Percentiles rank a stretch among this genome's conserved stretches.
phyloP scores from a whole-genome alignment of 2,113 vertebrate species.

The Hiodon tergisus region DNA sequence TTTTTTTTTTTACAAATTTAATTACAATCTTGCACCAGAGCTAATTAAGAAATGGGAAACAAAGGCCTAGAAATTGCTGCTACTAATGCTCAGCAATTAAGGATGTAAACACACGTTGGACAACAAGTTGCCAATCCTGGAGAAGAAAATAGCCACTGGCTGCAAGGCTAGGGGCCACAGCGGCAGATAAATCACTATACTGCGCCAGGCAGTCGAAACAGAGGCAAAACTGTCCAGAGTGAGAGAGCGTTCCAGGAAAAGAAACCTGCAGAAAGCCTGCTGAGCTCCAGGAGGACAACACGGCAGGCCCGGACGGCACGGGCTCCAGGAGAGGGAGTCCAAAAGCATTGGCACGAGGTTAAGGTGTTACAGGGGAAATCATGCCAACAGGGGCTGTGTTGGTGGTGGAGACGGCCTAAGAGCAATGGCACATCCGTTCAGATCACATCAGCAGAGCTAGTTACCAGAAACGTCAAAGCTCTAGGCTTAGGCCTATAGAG shows the following conservation, averaged over 20 bases:
- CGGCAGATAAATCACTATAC: background rate
- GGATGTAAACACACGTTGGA: background rate
- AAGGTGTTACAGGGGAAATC: background rate
- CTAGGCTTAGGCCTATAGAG: no score
- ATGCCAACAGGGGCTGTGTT: background rate
- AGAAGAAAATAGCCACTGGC: background rate
- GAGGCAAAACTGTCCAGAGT: background rate
- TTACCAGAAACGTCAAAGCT: background rate
- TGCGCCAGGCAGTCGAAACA: background rate
- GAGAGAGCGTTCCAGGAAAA: background rate
- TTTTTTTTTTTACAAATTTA: background rate
- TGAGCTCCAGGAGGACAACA: background rate
- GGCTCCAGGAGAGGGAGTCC: no score
- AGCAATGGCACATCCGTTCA: background rate
- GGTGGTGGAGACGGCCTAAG: background rate
- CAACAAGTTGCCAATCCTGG: background rate
- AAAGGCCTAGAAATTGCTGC: background rate
- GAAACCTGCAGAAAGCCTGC: background rate
- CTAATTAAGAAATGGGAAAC: slow-evolving; percentile 14
- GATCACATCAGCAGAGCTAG: background rate
- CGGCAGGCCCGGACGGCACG: no score
- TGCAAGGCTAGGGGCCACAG: no score
- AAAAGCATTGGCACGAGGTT: background rate
- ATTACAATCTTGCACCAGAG: background rate
- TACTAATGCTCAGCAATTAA: background rate